A percentile compares a stretch with the other conserved stretches of the same genome.
phyloP scores from a whole-genome alignment of 2,797 vertebrate genomes.

The Micromesistius poutassou region DNA sequence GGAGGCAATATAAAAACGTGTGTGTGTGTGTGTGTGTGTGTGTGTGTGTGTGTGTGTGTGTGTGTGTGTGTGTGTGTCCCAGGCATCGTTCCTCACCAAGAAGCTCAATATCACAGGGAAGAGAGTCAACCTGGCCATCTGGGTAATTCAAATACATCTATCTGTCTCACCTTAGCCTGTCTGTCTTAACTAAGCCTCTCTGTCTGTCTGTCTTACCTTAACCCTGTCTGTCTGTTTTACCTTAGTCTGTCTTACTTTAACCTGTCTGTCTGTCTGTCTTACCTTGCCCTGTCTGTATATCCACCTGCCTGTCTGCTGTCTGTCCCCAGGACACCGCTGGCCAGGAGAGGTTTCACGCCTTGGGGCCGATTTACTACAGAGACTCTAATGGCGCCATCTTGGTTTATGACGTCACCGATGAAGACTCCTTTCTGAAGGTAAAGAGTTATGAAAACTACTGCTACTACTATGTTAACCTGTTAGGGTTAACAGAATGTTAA shows the following conservation, averaged over 20 bases:
- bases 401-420: constrained; percentile 97
- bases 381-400: constrained; percentile 97
- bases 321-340: constrained; percentile 90
- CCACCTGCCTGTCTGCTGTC: not conserved
- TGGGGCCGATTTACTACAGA: constrained; percentile 99
- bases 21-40: not conserved
- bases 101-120: constrained; percentile 98
- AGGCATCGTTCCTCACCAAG: constrained; percentile 99
- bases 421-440: constrained; percentile 99
- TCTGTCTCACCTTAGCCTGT: no score
- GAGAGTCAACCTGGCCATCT: constrained; percentile 97
- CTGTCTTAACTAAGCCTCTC: not conserved
- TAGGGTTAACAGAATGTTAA: no score
- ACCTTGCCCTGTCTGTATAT: not conserved
- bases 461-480: no score
- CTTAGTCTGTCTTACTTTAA: not conserved
- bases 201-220: not conserved
- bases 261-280: no score
- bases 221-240: not conserved
- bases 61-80: constrained; percentile 7
- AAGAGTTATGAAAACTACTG: no score
- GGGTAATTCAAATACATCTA: constrained; percentile 74
- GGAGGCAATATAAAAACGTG: not conserved
- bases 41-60: not conserved
- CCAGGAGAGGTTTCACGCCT: constrained; percentile 94